Conservation (phyloP, 2,888 invertebrate species). For the Anoplius nigerrimus region DNA sequence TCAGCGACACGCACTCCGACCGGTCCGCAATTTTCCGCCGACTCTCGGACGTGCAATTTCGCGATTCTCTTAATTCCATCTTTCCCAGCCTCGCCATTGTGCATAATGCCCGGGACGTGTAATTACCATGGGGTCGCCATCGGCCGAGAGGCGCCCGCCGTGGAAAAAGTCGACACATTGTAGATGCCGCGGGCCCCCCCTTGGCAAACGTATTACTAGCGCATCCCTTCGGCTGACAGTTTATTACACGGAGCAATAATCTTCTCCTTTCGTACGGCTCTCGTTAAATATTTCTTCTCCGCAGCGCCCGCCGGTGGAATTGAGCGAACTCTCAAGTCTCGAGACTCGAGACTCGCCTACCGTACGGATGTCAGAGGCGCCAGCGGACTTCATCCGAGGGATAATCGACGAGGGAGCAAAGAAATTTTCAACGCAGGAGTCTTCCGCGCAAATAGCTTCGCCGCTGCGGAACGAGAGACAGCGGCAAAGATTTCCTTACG, state of each 20-base stretch:
- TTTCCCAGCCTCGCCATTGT: background rate
- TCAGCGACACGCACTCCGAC: background rate
- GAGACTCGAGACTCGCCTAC: background rate
- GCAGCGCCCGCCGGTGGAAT: slow-evolving; percentile 3
- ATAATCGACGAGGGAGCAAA: background rate
- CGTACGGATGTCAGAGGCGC: slow-evolving; percentile 21
- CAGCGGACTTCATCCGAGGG: slow-evolving; percentile 8
- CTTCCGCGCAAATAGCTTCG: too few species aligned
- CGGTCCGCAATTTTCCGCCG: too few species aligned
- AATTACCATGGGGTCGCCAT: slow-evolving; percentile 36
- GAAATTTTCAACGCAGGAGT: background rate
- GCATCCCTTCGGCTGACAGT: slow-evolving; percentile 35
- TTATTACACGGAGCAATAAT: slow-evolving; percentile 45
- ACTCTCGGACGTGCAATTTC: too few species aligned
- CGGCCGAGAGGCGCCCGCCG: slow-evolving; percentile 17
- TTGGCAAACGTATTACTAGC: slow-evolving; percentile 29
- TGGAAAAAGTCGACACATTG: slow-evolving; percentile 36
- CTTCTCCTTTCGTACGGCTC: slow-evolving; percentile 20
- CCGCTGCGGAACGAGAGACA: too few species aligned
- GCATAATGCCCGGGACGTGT: slow-evolving; percentile 14
- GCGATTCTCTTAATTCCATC: too few species aligned
- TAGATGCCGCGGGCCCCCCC: slow-evolving; percentile 18
- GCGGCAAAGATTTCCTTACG: too few species aligned
- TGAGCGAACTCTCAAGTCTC: background rate
- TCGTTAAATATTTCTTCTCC: slow-evolving; percentile 23